Base-by-base conservation (phyloP, 2,113 vertebrate genomes). In the Gymnarchus niloticus region DNA sequence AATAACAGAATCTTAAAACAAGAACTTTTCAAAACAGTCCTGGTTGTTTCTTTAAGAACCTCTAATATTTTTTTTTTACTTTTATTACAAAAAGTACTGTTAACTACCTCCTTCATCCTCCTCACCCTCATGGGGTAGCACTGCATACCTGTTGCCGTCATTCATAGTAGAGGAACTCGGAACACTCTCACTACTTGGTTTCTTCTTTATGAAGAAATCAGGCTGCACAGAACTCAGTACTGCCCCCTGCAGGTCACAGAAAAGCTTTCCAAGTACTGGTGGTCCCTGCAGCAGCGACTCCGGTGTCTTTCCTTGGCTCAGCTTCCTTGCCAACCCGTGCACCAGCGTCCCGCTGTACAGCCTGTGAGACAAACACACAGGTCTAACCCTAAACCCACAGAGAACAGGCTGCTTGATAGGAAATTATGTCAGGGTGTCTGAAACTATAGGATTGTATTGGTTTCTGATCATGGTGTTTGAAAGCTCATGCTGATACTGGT, bases 331-430 rank as follows among this genome's bases (percentile, higher is more conserved):
- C 0, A 99, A 87, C 21, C 94, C 93, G 1, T 99, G 96, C 6
- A 96, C 93, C 87, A 98, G 90, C 73, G 94, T 96, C n/a, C 97
- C 97, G 21, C 88, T 96, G 87, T 95, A 99, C 87, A 98, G 84
- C 90, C 98, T 99, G 8, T 81, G 2, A 56, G 33, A 86, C 56
- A 57, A 4, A 37, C 12, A 25, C 28, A 69, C 61, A 69, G 37
- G 6, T 12, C 61, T 33, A 69, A 19, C 33, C 6, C 23, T n/a
- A 41, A 77, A 19, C 73, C 4, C 41, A 48, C 41, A 46, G 5
- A 17, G 73, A 37, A 14, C 61, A 69, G 61, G 17, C 61, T 33
- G 61, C 23, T n/a, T 69, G 61, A 17, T 12, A 69, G 61, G 12
- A 17, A 33, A 17, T 69, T 37, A 61, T 61, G 61, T 65, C 25